Conservation (phyloP, 2,113 vertebrate species). For the Lynx canadensis region DNA sequence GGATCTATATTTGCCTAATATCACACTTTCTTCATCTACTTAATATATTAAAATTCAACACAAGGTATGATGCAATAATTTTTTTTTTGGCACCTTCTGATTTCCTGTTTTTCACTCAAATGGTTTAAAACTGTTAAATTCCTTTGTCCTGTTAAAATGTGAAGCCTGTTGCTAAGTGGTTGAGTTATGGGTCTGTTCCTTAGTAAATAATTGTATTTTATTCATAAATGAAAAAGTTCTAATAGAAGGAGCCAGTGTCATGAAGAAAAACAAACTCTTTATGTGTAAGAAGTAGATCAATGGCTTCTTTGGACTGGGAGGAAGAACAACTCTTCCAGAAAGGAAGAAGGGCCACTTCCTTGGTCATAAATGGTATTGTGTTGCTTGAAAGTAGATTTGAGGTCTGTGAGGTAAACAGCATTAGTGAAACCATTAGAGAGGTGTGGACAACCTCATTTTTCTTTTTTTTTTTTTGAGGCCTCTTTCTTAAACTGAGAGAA, state of each 20-base stretch:
- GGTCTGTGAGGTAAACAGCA: not conserved
- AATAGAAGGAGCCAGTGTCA: not conserved
- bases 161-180: not conserved
- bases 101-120: not conserved
- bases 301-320: not conserved
- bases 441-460: not conserved
- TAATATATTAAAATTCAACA: not conserved
- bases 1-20: not conserved
- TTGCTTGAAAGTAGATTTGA: not conserved
- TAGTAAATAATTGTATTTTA: conserved; percentile 22
- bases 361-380: not conserved
- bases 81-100: not conserved
- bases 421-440: not conserved
- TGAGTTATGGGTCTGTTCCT: not conserved
- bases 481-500: conserved; percentile 17
- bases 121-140: conserved; percentile 33
- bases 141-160: conserved; percentile 32
- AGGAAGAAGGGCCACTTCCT: not conserved
- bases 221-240: not conserved
- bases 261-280: not conserved
- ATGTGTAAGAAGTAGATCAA: not conserved
- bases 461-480: not conserved
- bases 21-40: not conserved
- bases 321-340: not conserved
- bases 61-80: not conserved